Evolutionary conservation across 2,888 invertebrate species (phyloP).

Genomic region (Sinopyrophorus schimmeli): DNA sequence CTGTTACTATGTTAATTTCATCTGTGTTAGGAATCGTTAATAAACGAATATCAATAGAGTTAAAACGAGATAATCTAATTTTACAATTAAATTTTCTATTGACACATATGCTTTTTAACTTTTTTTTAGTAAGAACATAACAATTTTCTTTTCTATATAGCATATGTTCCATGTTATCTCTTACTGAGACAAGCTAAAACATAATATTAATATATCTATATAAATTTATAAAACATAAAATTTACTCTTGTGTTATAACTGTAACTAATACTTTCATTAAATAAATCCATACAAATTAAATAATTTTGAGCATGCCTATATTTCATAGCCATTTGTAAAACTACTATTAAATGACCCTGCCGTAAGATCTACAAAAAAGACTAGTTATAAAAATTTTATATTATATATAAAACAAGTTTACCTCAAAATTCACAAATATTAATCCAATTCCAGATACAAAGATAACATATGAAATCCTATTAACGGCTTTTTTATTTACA

Average conservation of each 20-base stretch:
- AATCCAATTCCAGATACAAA: conserved; percentile 24
- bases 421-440: conserved; percentile 21
- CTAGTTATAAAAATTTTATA: neutral
- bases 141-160: no score
- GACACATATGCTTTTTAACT: conserved; percentile 12
- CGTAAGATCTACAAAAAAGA: conserved; percentile 16
- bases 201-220: neutral
- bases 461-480: conserved; percentile 9
- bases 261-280: neutral
- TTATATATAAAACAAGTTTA: conserved; percentile 1
- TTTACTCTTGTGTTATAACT: conserved; percentile 14
- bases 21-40: conserved; percentile 14
- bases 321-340: conserved; percentile 17
- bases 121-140: conserved; percentile 7
- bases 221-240: conserved; percentile 3
- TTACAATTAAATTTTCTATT: conserved; percentile 19
- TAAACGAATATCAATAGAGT: conserved; percentile 1
- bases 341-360: conserved; percentile 17
- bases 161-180: conserved; percentile 5
- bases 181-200: conserved; percentile 17
- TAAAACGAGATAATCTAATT: conserved; percentile 18
- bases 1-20: conserved; percentile 5
- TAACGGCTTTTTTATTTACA: conserved; percentile 10
- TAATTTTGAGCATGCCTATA: conserved; percentile 13
- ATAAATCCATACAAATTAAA: conserved; percentile 19